Percentiles rank a stretch among this genome's conserved stretches.
Conservation (phyloP, 2,797 vertebrate species). For the Carduelis carduelis region DNA sequence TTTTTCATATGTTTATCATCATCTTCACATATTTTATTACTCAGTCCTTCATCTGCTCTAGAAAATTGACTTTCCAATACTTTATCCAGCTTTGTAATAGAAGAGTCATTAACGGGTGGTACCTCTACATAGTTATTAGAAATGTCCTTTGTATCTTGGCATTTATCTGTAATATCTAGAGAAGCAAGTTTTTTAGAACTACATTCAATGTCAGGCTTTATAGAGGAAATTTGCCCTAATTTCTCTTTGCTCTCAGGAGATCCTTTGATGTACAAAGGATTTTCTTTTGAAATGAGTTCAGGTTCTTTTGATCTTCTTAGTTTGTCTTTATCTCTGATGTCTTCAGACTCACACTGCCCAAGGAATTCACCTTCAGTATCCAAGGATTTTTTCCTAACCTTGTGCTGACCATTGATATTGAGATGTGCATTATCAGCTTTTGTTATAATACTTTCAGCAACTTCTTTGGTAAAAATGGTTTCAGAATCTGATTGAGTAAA, state of each 20-base stretch:
- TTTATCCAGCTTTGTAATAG: constrained; percentile 17
- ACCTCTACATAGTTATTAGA: not conserved
- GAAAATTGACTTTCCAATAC: constrained; percentile 18
- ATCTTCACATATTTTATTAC: not conserved
- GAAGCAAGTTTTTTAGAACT: constrained; percentile 34
- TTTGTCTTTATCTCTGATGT: not conserved
- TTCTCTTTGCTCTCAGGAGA: not conserved
- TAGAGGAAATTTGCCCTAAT: not conserved
- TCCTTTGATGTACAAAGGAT: not conserved
- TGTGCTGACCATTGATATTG: not conserved
- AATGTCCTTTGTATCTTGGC: not conserved
- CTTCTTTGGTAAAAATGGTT: constrained; percentile 55
- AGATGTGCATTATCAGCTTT: constrained; percentile 20
- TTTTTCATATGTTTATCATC: not conserved
- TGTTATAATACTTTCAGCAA: not conserved
- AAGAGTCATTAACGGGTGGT: not conserved
- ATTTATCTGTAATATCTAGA: constrained; percentile 9
- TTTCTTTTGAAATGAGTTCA: constrained; percentile 10
- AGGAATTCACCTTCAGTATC: not conserved
- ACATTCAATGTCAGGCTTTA: not conserved
- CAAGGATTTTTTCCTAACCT: not conserved
- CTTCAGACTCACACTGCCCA: not conserved
- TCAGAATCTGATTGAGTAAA: not conserved
- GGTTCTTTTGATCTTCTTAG: constrained; percentile 21
- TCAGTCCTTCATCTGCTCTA: not conserved